Conservation (phyloP, 2,797 vertebrate genomes). For the Karalla daura region DNA sequence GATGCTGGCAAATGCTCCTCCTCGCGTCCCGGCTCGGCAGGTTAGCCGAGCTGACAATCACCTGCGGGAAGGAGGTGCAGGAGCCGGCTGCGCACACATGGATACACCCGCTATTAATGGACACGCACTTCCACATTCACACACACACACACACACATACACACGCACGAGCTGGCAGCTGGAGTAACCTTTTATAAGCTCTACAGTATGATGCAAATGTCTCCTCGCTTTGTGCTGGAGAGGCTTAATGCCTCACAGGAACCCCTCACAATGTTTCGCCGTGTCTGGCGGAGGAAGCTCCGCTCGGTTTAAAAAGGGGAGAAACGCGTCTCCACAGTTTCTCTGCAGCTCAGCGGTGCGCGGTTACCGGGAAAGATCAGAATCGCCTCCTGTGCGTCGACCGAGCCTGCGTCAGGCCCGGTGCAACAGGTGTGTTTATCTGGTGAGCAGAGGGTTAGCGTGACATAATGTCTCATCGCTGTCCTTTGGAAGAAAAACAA, state of each 20-base stretch:
- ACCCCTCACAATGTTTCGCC: constrained; percentile 3
- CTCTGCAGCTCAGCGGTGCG: too few relatives aligned
- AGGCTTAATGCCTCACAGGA: neutral
- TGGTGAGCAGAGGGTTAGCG: neutral
- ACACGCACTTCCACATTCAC: neutral
- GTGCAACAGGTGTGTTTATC: neutral
- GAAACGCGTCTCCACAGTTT: too few relatives aligned
- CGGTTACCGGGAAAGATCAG: too few relatives aligned
- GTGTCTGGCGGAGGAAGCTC: too few relatives aligned
- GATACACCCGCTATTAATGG: neutral
- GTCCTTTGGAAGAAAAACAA: neutral
- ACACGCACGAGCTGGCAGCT: constrained; percentile 20
- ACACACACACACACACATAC: neutral
- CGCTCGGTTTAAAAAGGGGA: too few relatives aligned
- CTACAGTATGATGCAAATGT: constrained; percentile 51
- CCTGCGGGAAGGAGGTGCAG: constrained; percentile 20
- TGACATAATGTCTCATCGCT: neutral
- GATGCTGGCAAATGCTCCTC: constrained; percentile 46
- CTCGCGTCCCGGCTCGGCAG: constrained; percentile 27
- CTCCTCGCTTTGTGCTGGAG: neutral
- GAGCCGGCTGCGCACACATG: neutral
- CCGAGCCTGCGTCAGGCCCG: too few relatives aligned
- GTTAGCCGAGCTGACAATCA: constrained; percentile 46
- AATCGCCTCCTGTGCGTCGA: too few relatives aligned
- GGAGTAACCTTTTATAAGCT: constrained; percentile 52